Evolutionary conservation across 2,113 vertebrate species (phyloP).

Genomic region (Hippocampus zosterae): DNA sequence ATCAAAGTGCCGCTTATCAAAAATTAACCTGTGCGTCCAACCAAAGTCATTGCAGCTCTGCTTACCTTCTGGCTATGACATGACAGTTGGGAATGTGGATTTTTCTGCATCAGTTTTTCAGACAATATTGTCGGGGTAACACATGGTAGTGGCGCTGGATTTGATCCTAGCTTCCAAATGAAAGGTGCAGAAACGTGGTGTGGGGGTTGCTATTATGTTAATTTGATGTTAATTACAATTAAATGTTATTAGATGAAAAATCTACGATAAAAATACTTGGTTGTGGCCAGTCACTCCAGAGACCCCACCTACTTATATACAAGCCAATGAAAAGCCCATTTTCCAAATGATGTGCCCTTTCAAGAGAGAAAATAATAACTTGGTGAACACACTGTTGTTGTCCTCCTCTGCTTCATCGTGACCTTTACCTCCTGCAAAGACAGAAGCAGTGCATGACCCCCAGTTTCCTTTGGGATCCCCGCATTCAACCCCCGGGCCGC

Average conservation of each 20-base stretch:
- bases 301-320: no score
- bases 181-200: no score
- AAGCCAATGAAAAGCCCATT: no score
- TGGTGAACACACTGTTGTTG: constrained; percentile 15
- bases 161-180: no score
- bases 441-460: constrained; percentile 35
- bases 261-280: no score
- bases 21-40: no score
- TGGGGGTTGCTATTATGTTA: neutral
- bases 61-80: neutral
- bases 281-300: no score
- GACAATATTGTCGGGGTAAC: no score
- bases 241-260: no score
- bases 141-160: no score
- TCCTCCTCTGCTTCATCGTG: constrained; percentile 36
- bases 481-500: constrained; percentile 31
- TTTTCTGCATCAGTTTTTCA: no score
- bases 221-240: neutral
- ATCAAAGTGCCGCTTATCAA: neutral
- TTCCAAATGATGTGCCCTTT: neutral
- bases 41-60: neutral
- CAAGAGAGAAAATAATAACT: neutral
- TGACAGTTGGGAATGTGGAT: neutral
- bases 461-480: constrained; percentile 77
- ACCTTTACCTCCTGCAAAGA: constrained; percentile 52